phyloP scores from a whole-genome alignment of 2,113 vertebrate genomes.

The Recurvirostra avosetta region DNA sequence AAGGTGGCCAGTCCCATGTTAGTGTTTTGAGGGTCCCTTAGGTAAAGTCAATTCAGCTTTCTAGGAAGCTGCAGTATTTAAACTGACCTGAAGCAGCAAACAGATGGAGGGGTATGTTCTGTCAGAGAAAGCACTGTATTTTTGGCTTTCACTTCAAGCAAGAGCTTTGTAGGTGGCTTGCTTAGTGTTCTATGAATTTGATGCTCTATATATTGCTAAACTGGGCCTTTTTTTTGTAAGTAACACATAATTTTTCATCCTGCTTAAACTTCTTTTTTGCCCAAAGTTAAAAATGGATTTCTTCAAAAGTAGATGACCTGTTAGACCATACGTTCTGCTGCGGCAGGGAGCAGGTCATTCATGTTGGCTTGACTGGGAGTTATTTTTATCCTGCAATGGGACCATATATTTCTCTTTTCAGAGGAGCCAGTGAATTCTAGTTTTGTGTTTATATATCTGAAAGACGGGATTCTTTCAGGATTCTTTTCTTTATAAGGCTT shows the following conservation, averaged over 20 bases:
- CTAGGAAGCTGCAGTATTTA: not conserved
- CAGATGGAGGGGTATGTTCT: conserved; percentile 27
- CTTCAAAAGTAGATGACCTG: not conserved
- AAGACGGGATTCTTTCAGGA: not conserved
- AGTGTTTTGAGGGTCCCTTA: not conserved
- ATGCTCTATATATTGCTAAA: not conserved
- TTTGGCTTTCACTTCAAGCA: conserved; percentile 35
- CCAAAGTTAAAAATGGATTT: not conserved
- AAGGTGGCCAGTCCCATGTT: not conserved
- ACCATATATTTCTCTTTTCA: not conserved
- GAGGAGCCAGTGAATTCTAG: not conserved
- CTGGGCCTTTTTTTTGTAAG: not conserved
- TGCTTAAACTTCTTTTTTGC: not conserved
- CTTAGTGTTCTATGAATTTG: not conserved
- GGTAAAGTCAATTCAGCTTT: conserved; percentile 22
- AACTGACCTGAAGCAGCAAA: conserved; percentile 24
- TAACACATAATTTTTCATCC: not conserved
- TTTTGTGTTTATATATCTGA: not conserved
- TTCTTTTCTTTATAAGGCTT: conserved; percentile 10
- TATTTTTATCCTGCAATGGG: not conserved
- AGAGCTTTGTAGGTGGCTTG: conserved; percentile 18
- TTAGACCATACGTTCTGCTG: not conserved
- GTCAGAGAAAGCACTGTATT: not conserved
- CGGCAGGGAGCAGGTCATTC: not conserved
- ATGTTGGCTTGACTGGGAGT: not conserved